Conservation (phyloP, 2,113 vertebrate species). For the Alces alces region DNA sequence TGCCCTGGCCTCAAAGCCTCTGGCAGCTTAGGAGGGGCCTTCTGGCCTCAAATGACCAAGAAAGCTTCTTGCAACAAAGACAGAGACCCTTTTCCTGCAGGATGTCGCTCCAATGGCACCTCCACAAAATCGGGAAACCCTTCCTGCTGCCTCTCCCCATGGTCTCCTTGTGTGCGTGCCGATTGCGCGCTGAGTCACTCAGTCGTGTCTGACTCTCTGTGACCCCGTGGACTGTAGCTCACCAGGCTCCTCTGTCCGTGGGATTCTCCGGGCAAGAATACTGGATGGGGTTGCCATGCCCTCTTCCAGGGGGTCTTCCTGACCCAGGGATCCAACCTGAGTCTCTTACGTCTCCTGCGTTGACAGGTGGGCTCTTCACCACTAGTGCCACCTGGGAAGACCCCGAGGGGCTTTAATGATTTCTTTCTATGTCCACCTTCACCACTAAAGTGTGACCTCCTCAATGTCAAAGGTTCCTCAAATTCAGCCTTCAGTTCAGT, state of each 20-base stretch:
- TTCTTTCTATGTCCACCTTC: background rate
- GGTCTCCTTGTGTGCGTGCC: background rate
- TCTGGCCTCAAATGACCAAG: background rate
- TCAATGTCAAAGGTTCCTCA: background rate
- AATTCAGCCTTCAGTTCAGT: background rate
- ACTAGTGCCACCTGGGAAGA: background rate
- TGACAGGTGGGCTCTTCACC: background rate
- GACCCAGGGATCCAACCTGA: background rate
- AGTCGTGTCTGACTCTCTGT: background rate
- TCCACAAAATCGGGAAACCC: rapidly evolving
- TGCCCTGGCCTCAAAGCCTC: background rate
- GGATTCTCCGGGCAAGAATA: background rate
- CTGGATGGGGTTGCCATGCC: background rate
- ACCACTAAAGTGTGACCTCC: rapidly evolving
- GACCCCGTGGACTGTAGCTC: background rate
- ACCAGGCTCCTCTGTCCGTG: background rate
- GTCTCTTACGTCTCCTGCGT: rapidly evolving
- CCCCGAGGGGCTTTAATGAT: rapidly evolving
- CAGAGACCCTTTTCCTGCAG: too few relatives aligned
- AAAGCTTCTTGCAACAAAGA: rapidly evolving
- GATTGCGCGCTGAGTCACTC: rapidly evolving
- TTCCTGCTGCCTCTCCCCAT: rapidly evolving
- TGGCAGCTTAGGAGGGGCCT: background rate
- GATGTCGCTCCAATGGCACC: rapidly evolving
- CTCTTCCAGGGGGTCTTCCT: background rate